phyloP scores from a whole-genome alignment of 1,140 invertebrate species.

The Plectrocnemia conspersa region DNA sequence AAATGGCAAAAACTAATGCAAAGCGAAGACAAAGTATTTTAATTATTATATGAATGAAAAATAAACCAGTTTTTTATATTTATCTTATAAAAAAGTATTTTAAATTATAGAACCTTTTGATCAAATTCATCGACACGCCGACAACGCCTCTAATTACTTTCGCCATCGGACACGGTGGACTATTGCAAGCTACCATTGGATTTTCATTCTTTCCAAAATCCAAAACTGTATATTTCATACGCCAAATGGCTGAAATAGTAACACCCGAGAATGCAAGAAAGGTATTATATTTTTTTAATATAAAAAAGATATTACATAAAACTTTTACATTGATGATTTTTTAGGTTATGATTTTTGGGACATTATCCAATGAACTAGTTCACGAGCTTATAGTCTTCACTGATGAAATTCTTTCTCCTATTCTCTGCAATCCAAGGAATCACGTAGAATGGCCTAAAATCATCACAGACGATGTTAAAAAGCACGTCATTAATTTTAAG shows the following conservation, averaged over 20 bases:
- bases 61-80: neutral
- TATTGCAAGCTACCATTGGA: slow-evolving; percentile 37
- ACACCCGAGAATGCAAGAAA: slow-evolving; percentile 55
- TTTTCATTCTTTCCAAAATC: slow-evolving; percentile 40
- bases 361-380: slow-evolving; percentile 71
- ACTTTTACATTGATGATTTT: neutral
- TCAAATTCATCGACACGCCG: slow-evolving; percentile 24
- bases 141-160: slow-evolving; percentile 26
- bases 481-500: slow-evolving; percentile 69
- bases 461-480: slow-evolving; percentile 67
- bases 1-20: slow-evolving; percentile 73
- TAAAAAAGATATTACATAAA: neutral
- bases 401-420: slow-evolving; percentile 73
- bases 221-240: slow-evolving; percentile 64
- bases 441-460: slow-evolving; percentile 70
- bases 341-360: slow-evolving; percentile 65
- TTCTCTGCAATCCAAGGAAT: slow-evolving; percentile 66
- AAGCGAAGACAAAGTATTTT: slow-evolving; percentile 48
- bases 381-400: slow-evolving; percentile 73
- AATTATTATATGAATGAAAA: neutral
- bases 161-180: slow-evolving; percentile 28
- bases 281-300: slow-evolving; percentile 32
- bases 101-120: neutral
- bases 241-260: slow-evolving; percentile 51
- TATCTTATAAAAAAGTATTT: neutral